phyloP scores from a whole-genome alignment of 2,797 vertebrate species.

The Discoglossus pictus region DNA sequence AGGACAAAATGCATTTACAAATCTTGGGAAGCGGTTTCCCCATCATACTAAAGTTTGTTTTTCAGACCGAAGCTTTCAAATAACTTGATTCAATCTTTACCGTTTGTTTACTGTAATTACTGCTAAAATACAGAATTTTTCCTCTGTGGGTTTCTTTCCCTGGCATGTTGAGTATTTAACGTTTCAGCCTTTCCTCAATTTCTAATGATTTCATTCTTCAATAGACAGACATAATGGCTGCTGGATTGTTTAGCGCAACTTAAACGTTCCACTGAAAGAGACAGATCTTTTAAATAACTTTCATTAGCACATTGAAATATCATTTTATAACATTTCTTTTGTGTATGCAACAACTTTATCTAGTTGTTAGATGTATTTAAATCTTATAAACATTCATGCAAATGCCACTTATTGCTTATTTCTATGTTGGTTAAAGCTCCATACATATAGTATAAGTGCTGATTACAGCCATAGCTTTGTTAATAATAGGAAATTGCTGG shows the following conservation, averaged over 20 bases:
- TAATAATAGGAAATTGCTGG: too few relatives aligned
- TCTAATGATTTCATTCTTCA: conserved; percentile 25
- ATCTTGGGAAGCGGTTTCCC: conserved; percentile 39
- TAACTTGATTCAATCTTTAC: conserved; percentile 44
- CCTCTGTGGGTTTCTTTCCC: conserved; percentile 33
- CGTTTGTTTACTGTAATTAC: conserved; percentile 45
- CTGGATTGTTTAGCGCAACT: conserved; percentile 15
- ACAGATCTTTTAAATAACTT: too few relatives aligned
- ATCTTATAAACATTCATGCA: too few relatives aligned
- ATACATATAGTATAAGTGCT: too few relatives aligned
- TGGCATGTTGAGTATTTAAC: conserved; percentile 18
- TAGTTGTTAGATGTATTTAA: too few relatives aligned
- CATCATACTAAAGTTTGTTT: conserved; percentile 43
- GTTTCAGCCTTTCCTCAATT: conserved; percentile 13
- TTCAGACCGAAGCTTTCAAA: conserved; percentile 43
- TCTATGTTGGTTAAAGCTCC: too few relatives aligned
- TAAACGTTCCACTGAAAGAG: neutral
- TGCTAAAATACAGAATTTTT: conserved; percentile 35
- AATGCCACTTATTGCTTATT: too few relatives aligned
- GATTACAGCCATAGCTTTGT: too few relatives aligned
- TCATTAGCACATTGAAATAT: too few relatives aligned
- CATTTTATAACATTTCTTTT: too few relatives aligned
- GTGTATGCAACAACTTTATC: too few relatives aligned
- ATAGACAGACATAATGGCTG: conserved; percentile 17
- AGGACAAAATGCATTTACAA: conserved; percentile 52